Conservation (phyloP, 1,140 invertebrate species). For the Drosophila ficusphila region DNA sequence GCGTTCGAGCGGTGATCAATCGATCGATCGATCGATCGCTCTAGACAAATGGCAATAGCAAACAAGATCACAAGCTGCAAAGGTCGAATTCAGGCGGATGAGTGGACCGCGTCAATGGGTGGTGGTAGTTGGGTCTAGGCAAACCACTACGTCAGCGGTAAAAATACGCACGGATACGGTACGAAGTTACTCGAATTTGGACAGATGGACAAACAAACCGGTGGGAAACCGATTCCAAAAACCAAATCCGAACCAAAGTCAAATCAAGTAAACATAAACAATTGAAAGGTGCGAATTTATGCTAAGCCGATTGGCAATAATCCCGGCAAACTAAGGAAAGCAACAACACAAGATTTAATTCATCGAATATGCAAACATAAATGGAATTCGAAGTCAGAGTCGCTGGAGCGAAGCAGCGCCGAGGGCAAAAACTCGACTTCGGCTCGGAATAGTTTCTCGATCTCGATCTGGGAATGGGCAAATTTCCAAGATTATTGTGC, state of each 20-base stretch:
- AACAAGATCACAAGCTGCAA: constrained; percentile 71
- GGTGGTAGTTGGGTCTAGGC: constrained; percentile 77
- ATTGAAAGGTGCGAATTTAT: constrained; percentile 80
- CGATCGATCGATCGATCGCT: constrained; percentile 17
- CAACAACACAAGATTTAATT: constrained; percentile 32
- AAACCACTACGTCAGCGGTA: constrained; percentile 66
- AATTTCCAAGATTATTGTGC: constrained; percentile 43
- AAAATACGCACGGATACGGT: constrained; percentile 46
- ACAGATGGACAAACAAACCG: constrained; percentile 33
- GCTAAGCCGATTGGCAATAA: constrained; percentile 73
- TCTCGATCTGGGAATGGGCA: constrained; percentile 16
- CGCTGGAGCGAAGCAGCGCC: constrained; percentile 15
- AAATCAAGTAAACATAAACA: constrained; percentile 64
- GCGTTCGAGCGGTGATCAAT: constrained; percentile 38
- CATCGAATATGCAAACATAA: constrained; percentile 5
- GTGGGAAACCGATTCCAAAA: constrained; percentile 22
- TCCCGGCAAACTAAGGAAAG: constrained; percentile 18
- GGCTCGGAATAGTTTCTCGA: constrained; percentile 2
- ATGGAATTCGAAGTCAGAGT: constrained; percentile 12
- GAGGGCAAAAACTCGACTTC: constrained; percentile 19
- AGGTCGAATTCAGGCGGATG: constrained; percentile 54
- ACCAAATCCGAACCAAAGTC: constrained; percentile 13
- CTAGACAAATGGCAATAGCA: constrained; percentile 36
- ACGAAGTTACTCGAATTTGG: constrained; percentile 8
- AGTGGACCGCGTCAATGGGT: constrained; percentile 52